A percentile compares a stretch with the other conserved stretches of the same genome.
These are phyloP conservation scores for Cisticola juncidis DNA, from an alignment of 2,113 vertebrate genomes.

Conservation along the genomic window DNA sequence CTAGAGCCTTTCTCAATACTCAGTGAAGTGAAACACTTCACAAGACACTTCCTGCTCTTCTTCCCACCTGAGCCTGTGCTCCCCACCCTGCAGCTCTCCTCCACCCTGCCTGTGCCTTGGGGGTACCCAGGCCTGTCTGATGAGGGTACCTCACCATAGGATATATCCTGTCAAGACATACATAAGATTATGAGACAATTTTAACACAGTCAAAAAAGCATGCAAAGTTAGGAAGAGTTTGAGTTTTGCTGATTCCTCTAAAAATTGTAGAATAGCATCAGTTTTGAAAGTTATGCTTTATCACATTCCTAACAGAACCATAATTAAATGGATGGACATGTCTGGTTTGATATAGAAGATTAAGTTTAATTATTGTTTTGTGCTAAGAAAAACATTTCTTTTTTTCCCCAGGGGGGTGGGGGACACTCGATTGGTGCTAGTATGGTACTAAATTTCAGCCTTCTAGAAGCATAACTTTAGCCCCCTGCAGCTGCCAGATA, in stretches of 20 bases:
- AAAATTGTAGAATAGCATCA: not conserved
- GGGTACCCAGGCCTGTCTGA: not conserved
- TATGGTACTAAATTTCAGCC: conserved; percentile 1
- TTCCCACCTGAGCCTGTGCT: not conserved
- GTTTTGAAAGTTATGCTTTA: not conserved
- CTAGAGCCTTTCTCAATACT: not conserved
- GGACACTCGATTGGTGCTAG: accelerated
- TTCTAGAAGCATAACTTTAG: conserved; percentile 12
- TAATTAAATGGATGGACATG: not conserved
- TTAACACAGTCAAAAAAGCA: not conserved
- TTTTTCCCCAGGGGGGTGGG: too few species aligned
- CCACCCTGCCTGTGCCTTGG: not conserved
- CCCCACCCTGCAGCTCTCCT: not conserved
- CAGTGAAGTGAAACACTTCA: not conserved
- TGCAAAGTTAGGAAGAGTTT: not conserved
- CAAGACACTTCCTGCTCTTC: not conserved
- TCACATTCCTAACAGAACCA: not conserved
- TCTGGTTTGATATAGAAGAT: not conserved
- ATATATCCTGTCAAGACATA: not conserved
- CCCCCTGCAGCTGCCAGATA: conserved; percentile 48
- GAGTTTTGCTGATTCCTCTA: not conserved
- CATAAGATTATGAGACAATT: not conserved
- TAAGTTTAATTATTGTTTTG: conserved; percentile 26
- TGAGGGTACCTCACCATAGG: not conserved
- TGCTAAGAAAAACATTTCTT: not conserved